These are phyloP conservation scores for Caenorhabditis sp. DNA, from an alignment of 2,888 invertebrate genomes.

Conservation along the genomic window DNA sequence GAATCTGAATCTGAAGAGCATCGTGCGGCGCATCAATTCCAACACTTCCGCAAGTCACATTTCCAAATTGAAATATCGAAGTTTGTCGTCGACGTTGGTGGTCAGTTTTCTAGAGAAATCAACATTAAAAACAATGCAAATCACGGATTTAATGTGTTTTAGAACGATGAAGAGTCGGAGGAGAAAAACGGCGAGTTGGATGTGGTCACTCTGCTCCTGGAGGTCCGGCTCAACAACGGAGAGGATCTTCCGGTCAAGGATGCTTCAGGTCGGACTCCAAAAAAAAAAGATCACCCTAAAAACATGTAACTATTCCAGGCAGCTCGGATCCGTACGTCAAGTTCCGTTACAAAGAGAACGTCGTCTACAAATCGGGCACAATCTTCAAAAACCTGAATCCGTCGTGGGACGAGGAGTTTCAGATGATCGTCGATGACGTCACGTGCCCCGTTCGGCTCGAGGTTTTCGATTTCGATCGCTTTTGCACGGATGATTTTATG, in stretches of 20 bases:
- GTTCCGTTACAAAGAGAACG: slow-evolving; percentile 81
- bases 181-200: slow-evolving; percentile 27
- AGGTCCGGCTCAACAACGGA: slow-evolving; percentile 77
- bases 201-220: slow-evolving; percentile 73
- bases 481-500: slow-evolving; percentile 93
- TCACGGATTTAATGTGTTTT: background rate
- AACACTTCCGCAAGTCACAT: slow-evolving; percentile 8
- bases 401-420: slow-evolving; percentile 97
- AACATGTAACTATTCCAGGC: slow-evolving; percentile 61
- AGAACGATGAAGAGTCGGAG: slow-evolving; percentile 31
- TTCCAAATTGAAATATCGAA: slow-evolving; percentile 33
- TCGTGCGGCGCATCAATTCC: slow-evolving; percentile 42
- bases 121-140: background rate
- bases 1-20: slow-evolving; percentile 36
- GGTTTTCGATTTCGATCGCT: slow-evolving; percentile 98
- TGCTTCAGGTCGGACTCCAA: slow-evolving; percentile 71
- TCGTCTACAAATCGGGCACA: slow-evolving; percentile 93
- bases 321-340: slow-evolving; percentile 78
- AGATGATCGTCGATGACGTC: slow-evolving; percentile 90
- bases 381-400: slow-evolving; percentile 95
- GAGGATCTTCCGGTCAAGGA: slow-evolving; percentile 75
- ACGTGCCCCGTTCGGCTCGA: slow-evolving; percentile 89
- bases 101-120: slow-evolving; percentile 4
- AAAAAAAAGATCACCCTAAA: background rate
- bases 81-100: slow-evolving; percentile 41